A percentile compares a stretch with the other conserved stretches of the same genome.
These are phyloP conservation scores for Netelia inedita DNA, from an alignment of 2,888 invertebrate genomes.

Conservation along the genomic window DNA sequence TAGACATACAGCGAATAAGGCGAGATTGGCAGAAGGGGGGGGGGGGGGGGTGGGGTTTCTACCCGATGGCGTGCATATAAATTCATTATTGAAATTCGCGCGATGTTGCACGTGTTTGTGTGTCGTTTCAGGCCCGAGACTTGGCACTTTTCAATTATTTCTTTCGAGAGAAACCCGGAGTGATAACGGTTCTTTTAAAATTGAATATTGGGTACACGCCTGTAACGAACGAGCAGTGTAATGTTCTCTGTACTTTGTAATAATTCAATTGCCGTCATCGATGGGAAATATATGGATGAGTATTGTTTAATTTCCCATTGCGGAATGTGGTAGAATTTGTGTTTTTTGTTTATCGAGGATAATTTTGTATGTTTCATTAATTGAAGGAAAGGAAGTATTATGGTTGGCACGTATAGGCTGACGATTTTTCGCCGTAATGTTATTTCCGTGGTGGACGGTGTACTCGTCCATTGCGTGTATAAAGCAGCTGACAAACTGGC, in stretches of 20 bases:
- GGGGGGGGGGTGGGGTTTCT: neutral
- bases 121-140: neutral
- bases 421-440: constrained; percentile 43
- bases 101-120: constrained; percentile 1
- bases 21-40: neutral
- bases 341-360: neutral
- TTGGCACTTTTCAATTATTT: constrained; percentile 5
- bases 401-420: neutral
- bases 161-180: neutral
- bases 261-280: too few species aligned
- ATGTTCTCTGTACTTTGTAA: too few species aligned
- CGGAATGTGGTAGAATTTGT: neutral
- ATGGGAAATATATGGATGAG: too few species aligned
- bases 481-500: constrained; percentile 48
- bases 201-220: neutral
- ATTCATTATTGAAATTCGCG: constrained; percentile 45
- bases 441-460: constrained; percentile 52
- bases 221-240: neutral
- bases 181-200: neutral
- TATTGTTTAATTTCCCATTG: neutral
- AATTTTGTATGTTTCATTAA: neutral
- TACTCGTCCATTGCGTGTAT: constrained; percentile 18
- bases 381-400: too few species aligned
- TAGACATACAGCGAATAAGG: constrained; percentile 1
- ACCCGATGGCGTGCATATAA: constrained; percentile 32